phyloP scores from a whole-genome alignment of 2,888 invertebrate genomes.

The Drosophila nigricruria region DNA sequence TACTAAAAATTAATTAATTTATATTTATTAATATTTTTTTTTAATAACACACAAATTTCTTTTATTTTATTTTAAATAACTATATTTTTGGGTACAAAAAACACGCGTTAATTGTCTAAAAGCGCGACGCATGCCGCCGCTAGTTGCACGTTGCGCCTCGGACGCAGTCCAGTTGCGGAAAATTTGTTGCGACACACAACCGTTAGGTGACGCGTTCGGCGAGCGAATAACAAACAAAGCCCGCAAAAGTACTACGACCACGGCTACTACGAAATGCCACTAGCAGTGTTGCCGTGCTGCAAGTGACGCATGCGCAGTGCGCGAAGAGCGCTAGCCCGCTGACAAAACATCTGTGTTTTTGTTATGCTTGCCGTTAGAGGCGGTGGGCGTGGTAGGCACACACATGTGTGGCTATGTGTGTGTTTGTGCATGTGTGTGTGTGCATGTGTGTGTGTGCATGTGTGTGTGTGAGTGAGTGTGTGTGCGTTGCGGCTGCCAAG shows the following conservation, averaged over 20 bases:
- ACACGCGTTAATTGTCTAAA: constrained; percentile 22
- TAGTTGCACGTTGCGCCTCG: constrained; percentile 49
- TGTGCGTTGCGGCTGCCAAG: constrained; percentile 30
- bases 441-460: not conserved
- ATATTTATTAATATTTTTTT: not conserved
- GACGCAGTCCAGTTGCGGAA: constrained; percentile 32
- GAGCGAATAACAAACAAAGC: constrained; percentile 59
- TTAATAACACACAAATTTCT: not conserved
- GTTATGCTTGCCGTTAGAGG: constrained; percentile 55
- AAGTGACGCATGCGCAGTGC: constrained; percentile 47
- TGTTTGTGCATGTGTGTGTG: not conserved
- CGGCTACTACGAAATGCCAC: constrained; percentile 7
- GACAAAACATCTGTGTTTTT: constrained; percentile 80
- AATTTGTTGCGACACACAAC: constrained; percentile 42
- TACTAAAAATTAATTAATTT: not conserved
- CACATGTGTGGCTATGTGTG: constrained; percentile 1
- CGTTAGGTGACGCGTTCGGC: constrained; percentile 62
- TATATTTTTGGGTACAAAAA: not conserved
- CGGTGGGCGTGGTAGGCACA: constrained; percentile 2
- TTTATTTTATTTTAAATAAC: not conserved
- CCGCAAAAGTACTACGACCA: constrained; percentile 1
- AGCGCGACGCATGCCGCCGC: constrained; percentile 58
- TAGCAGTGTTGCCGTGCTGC: constrained; percentile 70
- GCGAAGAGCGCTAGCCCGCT: constrained; percentile 35
- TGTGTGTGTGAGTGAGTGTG: not conserved